Evolutionary conservation across 2,113 vertebrate genomes (phyloP), one percentile per base, ranked within the genome.

Genomic region (Apeltes quadracus): DNA sequence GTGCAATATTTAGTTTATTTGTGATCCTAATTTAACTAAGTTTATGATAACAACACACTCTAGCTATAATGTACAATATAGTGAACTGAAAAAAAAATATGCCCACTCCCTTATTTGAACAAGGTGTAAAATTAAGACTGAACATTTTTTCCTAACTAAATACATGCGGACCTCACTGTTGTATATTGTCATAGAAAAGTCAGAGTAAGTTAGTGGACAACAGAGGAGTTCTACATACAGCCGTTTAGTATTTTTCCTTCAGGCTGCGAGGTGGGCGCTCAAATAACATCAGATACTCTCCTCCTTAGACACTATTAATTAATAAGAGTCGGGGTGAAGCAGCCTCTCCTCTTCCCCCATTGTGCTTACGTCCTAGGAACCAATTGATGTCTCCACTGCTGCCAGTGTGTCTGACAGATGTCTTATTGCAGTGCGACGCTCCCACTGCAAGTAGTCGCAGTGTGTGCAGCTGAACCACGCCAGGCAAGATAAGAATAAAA

Each of bases 261-360:
- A 59, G 87, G 80, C 75, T 68, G 77, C 61, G 48, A 70, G 66
- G 51, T 43, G 72, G 65, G 88, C 79, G 84, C 83, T 83, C 67
- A 72, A 81, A 78, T 78, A 62, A 48, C 71, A 90, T 75, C 77
- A 87, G 79, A 83, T 72, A 73, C 72, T 83, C 67, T 85, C 75
- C 74, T 75, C 72, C 83, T 72, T 88, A 84, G 88, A 90, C 62
- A 90, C 84, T 91, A 90, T 93, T 94, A 93, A 94, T 94, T 95
- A 93, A 93, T 87, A 84, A 88, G 43, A 89, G 43, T 61, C 92
- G 75, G 83, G 70, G 78, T 79, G 73, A 86, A 89, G 85, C 83
- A 75, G 83, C 63, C 43, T 78, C 72, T 87, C 63, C 61, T 65
- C 61, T 82, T 87, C 91, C 48, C 61, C 79, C 75, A 72, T 82